Conservation (phyloP, 1,140 invertebrate genomes). For the Meloidogyne chitwoodi region DNA sequence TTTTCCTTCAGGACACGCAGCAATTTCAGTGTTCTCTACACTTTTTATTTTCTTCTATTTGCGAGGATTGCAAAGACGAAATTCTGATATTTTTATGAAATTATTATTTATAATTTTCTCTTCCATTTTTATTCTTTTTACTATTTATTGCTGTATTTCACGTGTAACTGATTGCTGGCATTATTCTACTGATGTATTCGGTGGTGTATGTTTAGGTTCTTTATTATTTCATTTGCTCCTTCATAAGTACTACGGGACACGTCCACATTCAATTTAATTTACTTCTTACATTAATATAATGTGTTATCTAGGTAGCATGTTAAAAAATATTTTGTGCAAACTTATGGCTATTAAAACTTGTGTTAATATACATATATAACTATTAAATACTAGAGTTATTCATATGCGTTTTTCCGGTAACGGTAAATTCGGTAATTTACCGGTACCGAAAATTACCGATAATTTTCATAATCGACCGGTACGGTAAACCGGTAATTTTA, state of each 20-base stretch:
- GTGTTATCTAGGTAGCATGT: no score
- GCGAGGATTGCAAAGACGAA: background rate
- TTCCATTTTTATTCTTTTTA: constrained; percentile 7
- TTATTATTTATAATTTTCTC: constrained; percentile 15
- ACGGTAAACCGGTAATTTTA: no score
- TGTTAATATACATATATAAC: no score
- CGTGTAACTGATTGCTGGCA: constrained; percentile 32
- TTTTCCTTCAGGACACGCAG: constrained; percentile 33
- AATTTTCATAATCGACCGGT: no score
- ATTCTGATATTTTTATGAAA: constrained; percentile 5
- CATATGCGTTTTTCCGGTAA: no score
- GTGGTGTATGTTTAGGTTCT: constrained; percentile 18
- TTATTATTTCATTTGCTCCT: constrained; percentile 19
- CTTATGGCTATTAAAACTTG: no score
- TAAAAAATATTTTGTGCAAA: no score
- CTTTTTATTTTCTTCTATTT: constrained; percentile 28
- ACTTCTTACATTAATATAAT: no score
- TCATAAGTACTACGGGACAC: constrained; percentile 12
- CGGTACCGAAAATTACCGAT: no score
- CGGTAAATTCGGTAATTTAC: no score
- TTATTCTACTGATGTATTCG: constrained; percentile 25
- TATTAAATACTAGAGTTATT: no score
- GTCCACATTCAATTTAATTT: background rate
- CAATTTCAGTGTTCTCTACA: constrained; percentile 21
- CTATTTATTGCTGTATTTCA: constrained; percentile 22